These are phyloP conservation scores for Macquaria ambigua DNA, from an alignment of 2,113 vertebrate species.

Conservation along the genomic window DNA sequence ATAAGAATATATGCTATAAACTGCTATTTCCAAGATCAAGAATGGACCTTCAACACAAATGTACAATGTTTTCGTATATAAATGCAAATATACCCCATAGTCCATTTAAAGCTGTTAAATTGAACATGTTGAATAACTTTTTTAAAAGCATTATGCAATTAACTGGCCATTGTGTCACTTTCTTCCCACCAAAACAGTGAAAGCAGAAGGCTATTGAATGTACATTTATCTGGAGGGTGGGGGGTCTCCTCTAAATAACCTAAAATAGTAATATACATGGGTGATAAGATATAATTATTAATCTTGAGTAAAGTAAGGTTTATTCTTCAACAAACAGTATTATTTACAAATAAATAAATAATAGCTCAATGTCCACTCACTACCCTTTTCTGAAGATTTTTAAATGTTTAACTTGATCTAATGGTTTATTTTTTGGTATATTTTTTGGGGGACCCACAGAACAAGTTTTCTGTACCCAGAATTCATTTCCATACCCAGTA, in stretches of 20 bases:
- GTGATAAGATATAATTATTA: not conserved
- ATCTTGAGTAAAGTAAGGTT: not conserved
- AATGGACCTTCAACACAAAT: not conserved
- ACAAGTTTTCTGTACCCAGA: not conserved
- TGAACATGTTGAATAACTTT: not conserved
- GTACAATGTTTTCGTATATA: not conserved
- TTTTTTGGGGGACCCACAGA: not conserved
- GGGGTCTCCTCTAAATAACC: not conserved
- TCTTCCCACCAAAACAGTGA: not conserved
- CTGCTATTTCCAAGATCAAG: not conserved
- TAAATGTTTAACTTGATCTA: not conserved
- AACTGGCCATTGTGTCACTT: not conserved
- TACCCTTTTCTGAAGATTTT: not conserved
- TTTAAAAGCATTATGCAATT: not conserved
- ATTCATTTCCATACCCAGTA: not conserved
- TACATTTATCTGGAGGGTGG: not conserved
- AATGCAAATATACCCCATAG: not conserved
- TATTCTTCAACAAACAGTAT: not conserved
- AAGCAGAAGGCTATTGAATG: not conserved
- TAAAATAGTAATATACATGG: not conserved
- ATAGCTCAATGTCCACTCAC: not conserved
- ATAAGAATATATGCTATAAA: not conserved
- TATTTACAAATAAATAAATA: not conserved
- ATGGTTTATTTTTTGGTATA: not conserved
- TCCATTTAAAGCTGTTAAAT: not conserved